phyloP scores from a whole-genome alignment of 2,113 vertebrate genomes.

The Capreolus pygargus region DNA sequence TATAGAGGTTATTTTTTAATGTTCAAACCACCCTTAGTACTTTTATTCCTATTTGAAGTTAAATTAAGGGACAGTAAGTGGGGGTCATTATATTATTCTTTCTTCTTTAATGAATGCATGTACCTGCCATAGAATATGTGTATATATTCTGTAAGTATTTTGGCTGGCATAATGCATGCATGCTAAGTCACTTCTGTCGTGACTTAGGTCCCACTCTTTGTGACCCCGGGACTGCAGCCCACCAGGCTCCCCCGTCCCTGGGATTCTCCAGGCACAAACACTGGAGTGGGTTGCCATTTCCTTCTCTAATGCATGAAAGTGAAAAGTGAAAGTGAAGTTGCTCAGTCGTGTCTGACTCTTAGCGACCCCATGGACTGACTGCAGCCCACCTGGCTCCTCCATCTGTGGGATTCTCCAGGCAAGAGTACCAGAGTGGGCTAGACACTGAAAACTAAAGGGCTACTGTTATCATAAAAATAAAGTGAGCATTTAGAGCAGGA shows the following conservation, averaged over 20 bases:
- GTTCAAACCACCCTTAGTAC: background rate
- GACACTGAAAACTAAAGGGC: background rate
- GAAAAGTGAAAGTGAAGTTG: no score
- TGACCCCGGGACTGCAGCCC: rapidly evolving
- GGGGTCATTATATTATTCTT: background rate
- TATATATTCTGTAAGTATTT: background rate
- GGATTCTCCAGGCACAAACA: no score
- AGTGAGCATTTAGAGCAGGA: background rate
- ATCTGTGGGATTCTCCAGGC: no score
- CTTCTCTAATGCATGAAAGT: no score
- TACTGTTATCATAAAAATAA: background rate
- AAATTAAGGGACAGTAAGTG: background rate
- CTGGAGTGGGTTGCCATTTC: no score
- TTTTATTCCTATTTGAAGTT: background rate
- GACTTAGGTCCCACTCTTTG: background rate
- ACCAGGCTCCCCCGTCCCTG: background rate
- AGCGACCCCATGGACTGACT: no score
- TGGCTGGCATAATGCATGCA: background rate
- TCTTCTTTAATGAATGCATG: background rate
- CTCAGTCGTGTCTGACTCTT: no score
- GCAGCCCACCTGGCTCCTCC: no score
- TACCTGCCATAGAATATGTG: no score
- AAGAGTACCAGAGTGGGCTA: background rate
- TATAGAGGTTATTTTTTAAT: background rate
- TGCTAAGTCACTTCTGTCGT: background rate